A percentile compares a stretch with the other conserved stretches of the same genome.
Conservation (phyloP, 2,113 vertebrate species). For the Romanogobio albipinnatus region DNA sequence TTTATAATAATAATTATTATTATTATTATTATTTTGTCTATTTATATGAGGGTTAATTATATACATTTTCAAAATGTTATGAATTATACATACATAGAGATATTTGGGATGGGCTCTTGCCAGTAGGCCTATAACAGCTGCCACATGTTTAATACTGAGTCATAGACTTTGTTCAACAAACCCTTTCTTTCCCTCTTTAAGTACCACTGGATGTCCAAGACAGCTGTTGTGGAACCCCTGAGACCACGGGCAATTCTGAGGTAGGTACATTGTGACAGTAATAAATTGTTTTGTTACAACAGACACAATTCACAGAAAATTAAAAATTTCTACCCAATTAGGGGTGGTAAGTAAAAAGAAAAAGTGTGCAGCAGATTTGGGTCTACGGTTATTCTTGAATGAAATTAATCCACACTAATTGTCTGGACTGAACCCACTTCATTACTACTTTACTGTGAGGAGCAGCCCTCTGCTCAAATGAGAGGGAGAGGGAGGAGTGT, state of each 20-base stretch:
- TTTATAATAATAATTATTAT: too few species aligned
- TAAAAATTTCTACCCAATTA: background rate
- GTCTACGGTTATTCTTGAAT: background rate
- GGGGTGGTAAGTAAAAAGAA: background rate
- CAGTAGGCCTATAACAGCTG: background rate
- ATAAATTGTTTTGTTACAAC: background rate
- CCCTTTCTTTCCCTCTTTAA: background rate
- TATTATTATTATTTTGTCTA: too few species aligned
- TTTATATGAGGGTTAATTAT: background rate
- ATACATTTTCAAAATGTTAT: background rate
- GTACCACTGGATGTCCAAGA: background rate
- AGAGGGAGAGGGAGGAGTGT: constrained; percentile 30
- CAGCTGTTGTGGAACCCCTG: background rate
- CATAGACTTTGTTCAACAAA: background rate
- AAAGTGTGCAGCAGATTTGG: background rate
- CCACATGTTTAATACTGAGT: constrained; percentile 1
- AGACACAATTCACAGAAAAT: background rate
- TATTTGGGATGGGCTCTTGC: background rate
- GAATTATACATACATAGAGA: background rate
- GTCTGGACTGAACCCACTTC: background rate
- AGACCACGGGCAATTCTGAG: background rate
- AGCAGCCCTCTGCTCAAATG: background rate
- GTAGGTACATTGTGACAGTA: background rate
- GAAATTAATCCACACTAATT: constrained; percentile 3
- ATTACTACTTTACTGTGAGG: background rate